phyloP scores from a whole-genome alignment of 92 coral and sea anemone genomes.

The Anthopleura xanthogrammica region DNA sequence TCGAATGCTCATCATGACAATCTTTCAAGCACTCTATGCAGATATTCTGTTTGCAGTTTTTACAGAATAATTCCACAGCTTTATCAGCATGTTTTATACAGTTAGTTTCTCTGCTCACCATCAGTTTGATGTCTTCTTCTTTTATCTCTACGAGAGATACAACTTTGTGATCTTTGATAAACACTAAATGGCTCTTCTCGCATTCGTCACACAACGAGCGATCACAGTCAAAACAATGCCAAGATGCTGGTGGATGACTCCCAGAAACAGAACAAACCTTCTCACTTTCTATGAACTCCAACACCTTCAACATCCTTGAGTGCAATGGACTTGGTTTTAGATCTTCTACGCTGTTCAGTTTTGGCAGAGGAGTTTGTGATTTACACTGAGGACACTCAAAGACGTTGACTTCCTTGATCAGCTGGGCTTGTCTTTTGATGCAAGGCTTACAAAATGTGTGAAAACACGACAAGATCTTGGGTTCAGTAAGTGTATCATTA shows the following conservation, averaged over 20 bases:
- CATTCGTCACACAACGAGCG: conserved; percentile 16
- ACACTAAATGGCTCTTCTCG: neutral
- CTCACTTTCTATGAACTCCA: neutral
- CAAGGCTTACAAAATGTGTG: conserved; percentile 6
- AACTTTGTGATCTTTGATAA: conserved; percentile 1
- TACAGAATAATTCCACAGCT: neutral
- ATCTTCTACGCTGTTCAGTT: neutral
- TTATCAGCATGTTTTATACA: neutral
- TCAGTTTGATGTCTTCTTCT: neutral
- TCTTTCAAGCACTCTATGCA: neutral
- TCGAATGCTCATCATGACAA: neutral
- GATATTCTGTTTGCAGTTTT: neutral
- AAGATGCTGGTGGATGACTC: conserved; percentile 2
- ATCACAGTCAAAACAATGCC: conserved; percentile 10
- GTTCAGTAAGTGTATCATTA: neutral
- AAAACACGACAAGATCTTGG: neutral
- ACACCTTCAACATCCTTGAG: neutral
- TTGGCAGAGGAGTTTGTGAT: neutral
- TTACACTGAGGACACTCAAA: neutral
- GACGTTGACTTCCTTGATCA: conserved; percentile 5
- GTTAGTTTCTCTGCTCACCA: neutral
- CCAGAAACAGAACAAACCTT: conserved; percentile 11
- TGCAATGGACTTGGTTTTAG: neutral
- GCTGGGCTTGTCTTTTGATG: neutral
- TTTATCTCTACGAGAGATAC: neutral